Base-by-base conservation (phyloP, 1,140 invertebrate genomes). In the Tetramorium simillimum region DNA sequence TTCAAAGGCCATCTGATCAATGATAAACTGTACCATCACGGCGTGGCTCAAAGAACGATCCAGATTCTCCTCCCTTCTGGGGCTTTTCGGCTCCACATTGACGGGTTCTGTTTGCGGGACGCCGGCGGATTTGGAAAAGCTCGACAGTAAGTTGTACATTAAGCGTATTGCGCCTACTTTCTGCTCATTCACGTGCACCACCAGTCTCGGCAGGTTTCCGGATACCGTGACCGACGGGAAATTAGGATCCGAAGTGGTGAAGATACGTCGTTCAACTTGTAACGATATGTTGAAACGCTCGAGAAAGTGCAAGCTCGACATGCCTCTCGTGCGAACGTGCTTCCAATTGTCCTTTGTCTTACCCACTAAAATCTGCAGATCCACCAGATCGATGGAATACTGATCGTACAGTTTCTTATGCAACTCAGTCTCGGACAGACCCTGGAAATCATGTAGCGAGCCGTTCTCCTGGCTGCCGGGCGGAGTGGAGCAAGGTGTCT, bases 401-500 rank as follows among this genome's bases (percentile, higher is more conserved):
- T 98, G 96, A 92, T 98, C 98, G 92, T 98, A 98, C 4, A 98
- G 94, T 93, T 97, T 97, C 65, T 97, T 96, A 92, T 98, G 97
- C 37, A 98, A 94, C 10, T 96, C 96, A 5, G 95, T 94, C 93
- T 98, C 97, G 24, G 97, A 96, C 9, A 97, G 92, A 3, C 91
- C 91, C 89, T 93, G 92, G 89, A 91, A 92, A 86, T 92, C 94
- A 72, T 95, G 95, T 1, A 96, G 93, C 0, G 96, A 96, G 37
- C 96, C 95, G 91, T 96, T 97, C 63, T 96, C 96, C 90, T 97
- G 96, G 91, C 97, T 97, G 16, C 96, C 97, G n/a, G 97, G 98
- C 9, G 98, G 98, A 18, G 98, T 99, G 4, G 98, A 99, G 92
- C 98, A 98, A 14, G 98, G 99, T 5, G 99, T 99, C 93, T 98